Base-by-base conservation (phyloP, 1,140 invertebrate species). In the Trichonephila clavata region DNA sequence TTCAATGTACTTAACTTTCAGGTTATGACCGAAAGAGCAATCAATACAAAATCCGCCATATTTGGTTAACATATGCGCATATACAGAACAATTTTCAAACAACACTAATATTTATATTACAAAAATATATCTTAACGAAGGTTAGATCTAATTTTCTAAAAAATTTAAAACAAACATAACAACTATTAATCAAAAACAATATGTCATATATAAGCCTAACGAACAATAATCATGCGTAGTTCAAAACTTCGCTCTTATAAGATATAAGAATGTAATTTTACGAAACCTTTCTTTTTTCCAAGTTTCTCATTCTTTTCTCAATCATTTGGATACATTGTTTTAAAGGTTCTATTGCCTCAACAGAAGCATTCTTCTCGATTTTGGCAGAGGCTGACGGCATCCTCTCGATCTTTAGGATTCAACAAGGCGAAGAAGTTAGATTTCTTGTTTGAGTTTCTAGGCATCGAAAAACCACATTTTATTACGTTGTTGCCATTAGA, bases 261-360 rank as follows among this genome's bases (percentile, higher is more conserved):
- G 68, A 77, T 10, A 20, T 27, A 32, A 18, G 20, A 13, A 80
- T 50, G 20, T 65, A 21, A 43, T 32, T 39, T 61, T 21, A 32
- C 32, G 94, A 97, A 96, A 99, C 98, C 98, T 99, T 99, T 95
- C 98, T 97, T 96, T 99, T 99, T 95, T 99, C 98, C 96, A 99
- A 96, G 96, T 99, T 99, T 90, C 98, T 97, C 95, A 99, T 98
- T 97, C 99, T 99, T 96, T 99, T 98, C 96, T 99, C 98, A 95
- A 99, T 97, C 95, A 98, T 97, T 93, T 96, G 97, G 95, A 98
- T 97, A 95, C 97, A 97, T 96, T 98, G 97, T 96, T 97, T 97
- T 95, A 98, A 96, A 94, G 98, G 97, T 94, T 97, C 97, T 93
- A 95, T 95, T 95, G 96, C 96, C 96, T 97, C 97, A 96, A 96